A percentile compares a stretch with the other conserved stretches of the same genome.
These are phyloP conservation scores for Rostratula benghalensis DNA, from an alignment of 2,113 vertebrate species.

Conservation along the genomic window DNA sequence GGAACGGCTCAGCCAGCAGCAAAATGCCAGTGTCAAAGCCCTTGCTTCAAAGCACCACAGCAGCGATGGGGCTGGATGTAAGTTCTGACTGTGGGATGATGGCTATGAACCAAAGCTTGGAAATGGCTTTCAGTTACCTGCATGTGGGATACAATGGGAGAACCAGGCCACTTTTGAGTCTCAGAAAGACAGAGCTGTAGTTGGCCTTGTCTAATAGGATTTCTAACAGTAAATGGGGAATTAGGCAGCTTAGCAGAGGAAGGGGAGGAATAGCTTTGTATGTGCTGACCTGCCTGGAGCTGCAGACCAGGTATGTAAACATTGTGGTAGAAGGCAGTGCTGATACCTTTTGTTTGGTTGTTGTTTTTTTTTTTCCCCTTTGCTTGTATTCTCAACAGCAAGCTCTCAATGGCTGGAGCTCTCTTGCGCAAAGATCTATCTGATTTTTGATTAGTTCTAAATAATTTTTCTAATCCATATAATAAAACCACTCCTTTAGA, in stretches of 20 bases:
- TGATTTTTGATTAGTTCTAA: neutral
- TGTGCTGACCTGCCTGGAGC: neutral
- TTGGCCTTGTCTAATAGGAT: neutral
- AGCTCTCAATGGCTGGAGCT: neutral
- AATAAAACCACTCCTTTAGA: neutral
- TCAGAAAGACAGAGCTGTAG: neutral
- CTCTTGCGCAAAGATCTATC: neutral
- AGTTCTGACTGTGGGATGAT: slow-evolving; percentile 46
- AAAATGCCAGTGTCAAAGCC: slow-evolving; percentile 65
- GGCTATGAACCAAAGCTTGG: neutral
- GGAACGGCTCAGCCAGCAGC: neutral
- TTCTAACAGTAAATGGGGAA: neutral
- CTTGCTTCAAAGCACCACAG: slow-evolving; percentile 44
- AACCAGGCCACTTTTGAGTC: neutral
- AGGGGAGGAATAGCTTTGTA: neutral
- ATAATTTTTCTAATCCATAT: neutral
- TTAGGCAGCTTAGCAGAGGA: neutral
- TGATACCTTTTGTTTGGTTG: neutral
- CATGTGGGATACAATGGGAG: neutral
- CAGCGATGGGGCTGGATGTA: slow-evolving; percentile 68
- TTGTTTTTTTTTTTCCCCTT: neutral
- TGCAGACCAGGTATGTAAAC: neutral
- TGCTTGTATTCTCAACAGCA: neutral
- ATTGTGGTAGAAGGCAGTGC: neutral
- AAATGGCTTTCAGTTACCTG: neutral